Conservation (phyloP, 2,888 invertebrate genomes). For the Ditylenchus weischeri region DNA sequence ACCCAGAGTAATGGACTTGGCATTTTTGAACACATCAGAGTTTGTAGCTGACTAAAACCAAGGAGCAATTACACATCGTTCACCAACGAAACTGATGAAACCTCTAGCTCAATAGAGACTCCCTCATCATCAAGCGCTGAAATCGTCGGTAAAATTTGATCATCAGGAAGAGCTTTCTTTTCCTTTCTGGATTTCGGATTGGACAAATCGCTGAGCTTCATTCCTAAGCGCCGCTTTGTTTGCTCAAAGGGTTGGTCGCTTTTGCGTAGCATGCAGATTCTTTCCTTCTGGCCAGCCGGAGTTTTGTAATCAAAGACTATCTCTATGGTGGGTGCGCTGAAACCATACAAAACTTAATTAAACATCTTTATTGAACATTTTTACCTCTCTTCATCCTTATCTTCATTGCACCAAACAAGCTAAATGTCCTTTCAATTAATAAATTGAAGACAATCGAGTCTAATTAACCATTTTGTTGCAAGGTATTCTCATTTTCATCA, state of each 20-base stretch:
- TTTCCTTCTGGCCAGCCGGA: not conserved
- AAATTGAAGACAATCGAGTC: too few species aligned
- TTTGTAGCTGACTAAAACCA: not conserved
- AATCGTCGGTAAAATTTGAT: too few species aligned
- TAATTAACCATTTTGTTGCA: too few species aligned
- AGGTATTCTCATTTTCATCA: too few species aligned
- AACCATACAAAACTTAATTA: not conserved
- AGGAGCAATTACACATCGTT: too few species aligned
- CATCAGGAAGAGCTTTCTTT: not conserved
- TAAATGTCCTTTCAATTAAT: too few species aligned
- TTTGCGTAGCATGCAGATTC: not conserved
- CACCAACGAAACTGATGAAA: too few species aligned
- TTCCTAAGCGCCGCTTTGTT: not conserved
- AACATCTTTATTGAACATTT: too few species aligned
- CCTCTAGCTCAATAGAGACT: too few species aligned
- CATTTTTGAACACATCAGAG: constrained; percentile 3
- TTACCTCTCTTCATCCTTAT: too few species aligned
- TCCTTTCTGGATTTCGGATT: not conserved
- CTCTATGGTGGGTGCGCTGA: not conserved
- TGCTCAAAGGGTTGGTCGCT: not conserved
- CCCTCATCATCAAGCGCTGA: too few species aligned
- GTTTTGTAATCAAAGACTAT: not conserved
- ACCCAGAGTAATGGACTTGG: not conserved
- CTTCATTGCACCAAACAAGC: too few species aligned
- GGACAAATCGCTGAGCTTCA: not conserved